Evolutionary conservation across 2,888 invertebrate genomes (phyloP).

Genomic region (Taphrorychus bicolor): DNA sequence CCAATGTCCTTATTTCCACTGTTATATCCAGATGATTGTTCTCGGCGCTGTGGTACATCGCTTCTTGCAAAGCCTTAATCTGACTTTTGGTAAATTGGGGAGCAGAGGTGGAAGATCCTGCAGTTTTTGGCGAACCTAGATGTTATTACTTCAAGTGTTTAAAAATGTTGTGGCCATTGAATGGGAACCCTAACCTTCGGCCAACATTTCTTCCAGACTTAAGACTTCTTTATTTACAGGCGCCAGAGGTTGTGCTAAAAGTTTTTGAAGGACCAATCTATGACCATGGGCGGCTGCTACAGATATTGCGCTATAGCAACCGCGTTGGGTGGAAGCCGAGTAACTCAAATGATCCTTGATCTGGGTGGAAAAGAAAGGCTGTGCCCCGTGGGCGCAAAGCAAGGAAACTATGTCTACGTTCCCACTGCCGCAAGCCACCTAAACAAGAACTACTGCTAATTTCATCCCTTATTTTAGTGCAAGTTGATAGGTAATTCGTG

Average conservation of each 20-base stretch:
- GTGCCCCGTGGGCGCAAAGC: constrained; percentile 83
- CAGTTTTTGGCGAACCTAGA: constrained; percentile 48
- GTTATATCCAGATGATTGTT: constrained; percentile 91
- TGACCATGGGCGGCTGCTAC: constrained; percentile 91
- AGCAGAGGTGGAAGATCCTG: constrained; percentile 54
- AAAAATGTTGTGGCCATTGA: not conserved
- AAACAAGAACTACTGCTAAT: constrained; percentile 29
- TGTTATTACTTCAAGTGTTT: too few relatives aligned
- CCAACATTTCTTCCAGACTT: constrained; percentile 88
- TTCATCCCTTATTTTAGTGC: too few relatives aligned
- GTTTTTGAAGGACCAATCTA: constrained; percentile 76
- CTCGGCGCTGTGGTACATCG: constrained; percentile 94
- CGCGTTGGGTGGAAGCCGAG: constrained; percentile 84
- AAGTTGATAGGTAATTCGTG: too few relatives aligned
- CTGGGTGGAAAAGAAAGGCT: constrained; percentile 86
- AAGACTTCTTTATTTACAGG: constrained; percentile 76
- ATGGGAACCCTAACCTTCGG: constrained; percentile 69
- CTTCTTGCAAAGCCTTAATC: constrained; percentile 86
- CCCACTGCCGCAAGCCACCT: constrained; percentile 82
- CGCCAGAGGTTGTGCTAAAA: constrained; percentile 75
- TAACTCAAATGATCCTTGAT: constrained; percentile 85
- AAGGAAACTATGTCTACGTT: constrained; percentile 81
- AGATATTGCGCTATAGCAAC: constrained; percentile 87
- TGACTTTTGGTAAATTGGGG: constrained; percentile 79
- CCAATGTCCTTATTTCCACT: constrained; percentile 82